Conservation (phyloP, 30 jellyfish, hydroid and myxozoan species). For the Nemopilema nomurai region DNA sequence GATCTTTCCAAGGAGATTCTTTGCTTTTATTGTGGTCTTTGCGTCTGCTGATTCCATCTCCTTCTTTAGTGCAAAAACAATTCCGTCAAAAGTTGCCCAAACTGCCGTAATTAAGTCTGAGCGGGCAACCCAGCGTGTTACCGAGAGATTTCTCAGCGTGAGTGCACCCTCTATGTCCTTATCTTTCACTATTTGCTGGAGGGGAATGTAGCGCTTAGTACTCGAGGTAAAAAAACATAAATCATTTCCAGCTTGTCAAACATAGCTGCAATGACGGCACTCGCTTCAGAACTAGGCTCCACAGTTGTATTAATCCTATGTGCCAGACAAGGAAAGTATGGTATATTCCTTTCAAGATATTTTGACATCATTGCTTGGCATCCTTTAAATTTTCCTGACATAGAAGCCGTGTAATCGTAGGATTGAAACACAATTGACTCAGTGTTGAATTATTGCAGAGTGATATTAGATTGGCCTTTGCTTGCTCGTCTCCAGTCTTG, state of each 20-base stretch:
- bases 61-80: conserved; percentile 36
- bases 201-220: conserved; percentile 64
- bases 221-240: conserved; percentile 64
- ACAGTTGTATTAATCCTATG: conserved; percentile 68
- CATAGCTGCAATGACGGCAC: conserved; percentile 63
- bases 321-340: conserved; percentile 68
- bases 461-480: conserved; percentile 52
- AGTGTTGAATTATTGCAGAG: conserved; percentile 55
- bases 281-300: conserved; percentile 65
- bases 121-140: conserved; percentile 59
- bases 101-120: conserved; percentile 40
- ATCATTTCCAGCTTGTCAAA: conserved; percentile 54
- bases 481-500: conserved; percentile 57
- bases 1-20: conserved; percentile 13
- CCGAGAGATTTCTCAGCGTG: conserved; percentile 57
- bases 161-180: conserved; percentile 58
- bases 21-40: conserved; percentile 33
- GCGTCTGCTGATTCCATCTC: background rate
- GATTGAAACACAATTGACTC: conserved; percentile 62
- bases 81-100: conserved; percentile 65
- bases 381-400: conserved; percentile 60
- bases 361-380: conserved; percentile 68
- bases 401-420: conserved; percentile 49
- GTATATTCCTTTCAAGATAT: conserved; percentile 61
- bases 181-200: conserved; percentile 62